These are phyloP conservation scores for Spea multiplicata DNA, from an alignment of 2,113 vertebrate species.

Conservation along the genomic window DNA sequence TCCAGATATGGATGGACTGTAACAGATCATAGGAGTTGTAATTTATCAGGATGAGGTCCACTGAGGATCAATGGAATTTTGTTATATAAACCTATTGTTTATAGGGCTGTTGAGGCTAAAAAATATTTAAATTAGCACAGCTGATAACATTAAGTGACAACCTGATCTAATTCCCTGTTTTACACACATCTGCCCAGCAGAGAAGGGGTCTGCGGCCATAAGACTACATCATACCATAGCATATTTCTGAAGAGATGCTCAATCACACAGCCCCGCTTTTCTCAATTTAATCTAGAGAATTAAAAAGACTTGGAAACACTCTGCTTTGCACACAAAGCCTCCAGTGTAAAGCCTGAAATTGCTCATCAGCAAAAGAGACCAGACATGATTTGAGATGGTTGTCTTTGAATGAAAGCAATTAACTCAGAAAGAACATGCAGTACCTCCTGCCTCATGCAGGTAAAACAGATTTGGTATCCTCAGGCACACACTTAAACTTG, in stretches of 20 bases:
- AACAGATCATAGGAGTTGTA: too few relatives aligned
- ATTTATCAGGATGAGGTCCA: too few relatives aligned
- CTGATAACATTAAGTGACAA: too few relatives aligned
- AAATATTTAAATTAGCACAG: not conserved
- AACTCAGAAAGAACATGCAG: conserved; percentile 46
- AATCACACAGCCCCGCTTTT: conserved; percentile 22
- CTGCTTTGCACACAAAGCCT: conserved; percentile 44
- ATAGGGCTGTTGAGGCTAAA: too few relatives aligned
- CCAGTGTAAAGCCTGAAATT: conserved; percentile 46
- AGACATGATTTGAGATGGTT: conserved; percentile 49
- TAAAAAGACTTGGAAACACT: conserved; percentile 43
- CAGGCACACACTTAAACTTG: conserved; percentile 47
- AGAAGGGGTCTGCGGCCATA: conserved; percentile 17
- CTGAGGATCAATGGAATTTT: too few relatives aligned
- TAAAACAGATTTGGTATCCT: conserved; percentile 44
- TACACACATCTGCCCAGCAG: not conserved
- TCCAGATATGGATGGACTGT: too few relatives aligned
- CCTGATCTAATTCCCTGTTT: too few relatives aligned
- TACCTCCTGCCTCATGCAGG: conserved; percentile 40
- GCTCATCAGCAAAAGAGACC: conserved; percentile 48
- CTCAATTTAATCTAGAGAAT: conserved; percentile 38
- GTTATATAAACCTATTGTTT: too few relatives aligned
- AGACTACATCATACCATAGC: conserved; percentile 23
- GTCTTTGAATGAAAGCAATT: conserved; percentile 49
- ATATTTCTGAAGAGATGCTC: conserved; percentile 39